A percentile compares a stretch with the other conserved stretches of the same genome.
Evolutionary conservation across 2,888 invertebrate genomes (phyloP).

Genomic region (Augiades crinisus): DNA sequence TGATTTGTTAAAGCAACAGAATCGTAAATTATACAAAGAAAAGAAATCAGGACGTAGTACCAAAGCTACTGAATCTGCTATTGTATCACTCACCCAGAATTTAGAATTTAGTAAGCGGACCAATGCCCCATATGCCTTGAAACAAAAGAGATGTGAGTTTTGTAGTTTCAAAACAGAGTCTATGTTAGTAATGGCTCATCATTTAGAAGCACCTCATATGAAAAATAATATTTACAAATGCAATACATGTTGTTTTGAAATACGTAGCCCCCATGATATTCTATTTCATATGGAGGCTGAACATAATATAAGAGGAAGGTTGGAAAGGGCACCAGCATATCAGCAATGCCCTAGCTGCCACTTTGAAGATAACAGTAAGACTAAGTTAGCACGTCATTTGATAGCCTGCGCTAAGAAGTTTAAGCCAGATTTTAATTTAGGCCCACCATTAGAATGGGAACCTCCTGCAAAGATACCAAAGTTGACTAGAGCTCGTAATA

Average conservation of each 20-base stretch:
- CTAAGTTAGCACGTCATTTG: slow-evolving; percentile 93
- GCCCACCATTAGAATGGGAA: slow-evolving; percentile 95
- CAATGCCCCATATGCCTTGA: slow-evolving; percentile 90
- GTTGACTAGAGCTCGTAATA: slow-evolving; percentile 68
- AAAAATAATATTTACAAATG: slow-evolving; percentile 93
- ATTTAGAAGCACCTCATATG: slow-evolving; percentile 96
- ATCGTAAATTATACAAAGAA: slow-evolving; percentile 91
- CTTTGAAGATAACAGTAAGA: slow-evolving; percentile 97
- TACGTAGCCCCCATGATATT: slow-evolving; percentile 94
- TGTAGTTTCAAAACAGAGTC: slow-evolving; percentile 97
- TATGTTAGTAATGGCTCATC: slow-evolving; percentile 91
- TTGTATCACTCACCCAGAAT: slow-evolving; percentile 92
- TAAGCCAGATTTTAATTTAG: slow-evolving; percentile 92
- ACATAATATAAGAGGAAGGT: slow-evolving; percentile 92
- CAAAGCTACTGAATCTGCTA: slow-evolving; percentile 89
- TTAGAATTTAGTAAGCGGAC: slow-evolving; percentile 93
- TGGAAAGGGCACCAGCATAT: slow-evolving; percentile 94
- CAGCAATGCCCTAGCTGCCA: slow-evolving; percentile 97
- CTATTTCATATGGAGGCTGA: slow-evolving; percentile 96
- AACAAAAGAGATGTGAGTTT: slow-evolving; percentile 92
- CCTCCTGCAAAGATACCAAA: slow-evolving; percentile 96
- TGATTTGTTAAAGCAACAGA: slow-evolving; percentile 93
- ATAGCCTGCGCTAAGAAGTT: slow-evolving; percentile 95
- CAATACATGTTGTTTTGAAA: slow-evolving; percentile 92
- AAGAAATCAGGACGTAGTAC: slow-evolving; percentile 83